These are phyloP conservation scores for Trachelus tabidus DNA, from an alignment of 2,888 invertebrate species.

Conservation along the genomic window DNA sequence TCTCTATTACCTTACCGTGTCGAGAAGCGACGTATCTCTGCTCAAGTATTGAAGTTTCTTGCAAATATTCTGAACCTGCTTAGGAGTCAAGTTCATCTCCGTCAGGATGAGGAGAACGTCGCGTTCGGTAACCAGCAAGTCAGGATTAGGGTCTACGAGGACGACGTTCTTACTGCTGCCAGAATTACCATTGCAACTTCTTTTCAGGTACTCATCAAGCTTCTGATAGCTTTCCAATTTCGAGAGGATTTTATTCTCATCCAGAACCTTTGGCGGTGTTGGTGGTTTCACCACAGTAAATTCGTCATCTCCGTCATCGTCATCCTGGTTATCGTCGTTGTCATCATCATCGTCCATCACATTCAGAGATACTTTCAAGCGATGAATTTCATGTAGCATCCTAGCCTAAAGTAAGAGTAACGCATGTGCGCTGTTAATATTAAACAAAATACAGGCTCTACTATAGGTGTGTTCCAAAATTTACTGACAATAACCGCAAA, in stretches of 20 bases:
- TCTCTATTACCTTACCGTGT: slow-evolving; percentile 34
- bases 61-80: slow-evolving; percentile 50
- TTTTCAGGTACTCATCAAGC: slow-evolving; percentile 19
- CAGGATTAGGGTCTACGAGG: slow-evolving; percentile 52
- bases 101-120: slow-evolving; percentile 53
- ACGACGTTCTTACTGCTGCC: slow-evolving; percentile 33
- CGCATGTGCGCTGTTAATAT: not conserved
- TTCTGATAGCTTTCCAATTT: slow-evolving; percentile 38
- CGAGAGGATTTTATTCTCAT: slow-evolving; percentile 46
- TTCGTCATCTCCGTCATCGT: slow-evolving; percentile 13
- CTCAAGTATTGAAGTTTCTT: slow-evolving; percentile 45
- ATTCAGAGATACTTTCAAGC: slow-evolving; percentile 64
- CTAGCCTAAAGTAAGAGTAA: slow-evolving; percentile 51
- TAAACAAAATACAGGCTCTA: not conserved
- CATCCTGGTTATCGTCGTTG: slow-evolving; percentile 42
- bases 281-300: slow-evolving; percentile 44
- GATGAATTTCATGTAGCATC: slow-evolving; percentile 65
- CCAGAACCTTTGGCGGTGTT: slow-evolving; percentile 47
- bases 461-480: not conserved
- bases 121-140: slow-evolving; percentile 47
- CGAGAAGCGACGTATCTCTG: slow-evolving; percentile 32
- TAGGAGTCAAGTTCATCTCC: slow-evolving; percentile 51
- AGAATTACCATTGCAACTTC: slow-evolving; percentile 9
- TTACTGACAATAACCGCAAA: too few relatives aligned
- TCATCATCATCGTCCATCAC: slow-evolving; percentile 56